phyloP scores from a whole-genome alignment of 2,113 vertebrate species.

The Ptilorrhoa leucosticta region DNA sequence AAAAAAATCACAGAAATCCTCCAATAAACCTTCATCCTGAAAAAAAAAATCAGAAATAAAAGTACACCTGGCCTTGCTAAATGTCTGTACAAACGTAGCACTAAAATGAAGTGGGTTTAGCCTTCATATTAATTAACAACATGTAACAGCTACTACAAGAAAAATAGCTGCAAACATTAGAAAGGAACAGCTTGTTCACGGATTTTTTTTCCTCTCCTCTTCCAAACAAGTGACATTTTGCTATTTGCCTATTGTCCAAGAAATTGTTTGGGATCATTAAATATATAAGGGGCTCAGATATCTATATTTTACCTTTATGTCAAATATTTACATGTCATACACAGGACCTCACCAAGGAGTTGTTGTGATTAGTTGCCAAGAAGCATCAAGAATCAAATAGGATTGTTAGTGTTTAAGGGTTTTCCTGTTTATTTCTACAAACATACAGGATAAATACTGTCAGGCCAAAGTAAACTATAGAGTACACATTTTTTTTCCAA shows the following conservation, averaged over 20 bases:
- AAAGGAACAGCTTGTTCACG: neutral
- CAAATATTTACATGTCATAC: conserved; percentile 79
- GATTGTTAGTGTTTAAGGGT: conserved; percentile 80
- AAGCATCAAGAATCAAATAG: conserved; percentile 75
- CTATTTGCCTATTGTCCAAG: conserved; percentile 51
- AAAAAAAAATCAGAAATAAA: neutral
- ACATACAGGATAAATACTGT: conserved; percentile 77
- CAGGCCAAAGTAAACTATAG: conserved; percentile 77
- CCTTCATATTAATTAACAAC: neutral
- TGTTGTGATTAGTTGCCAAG: conserved; percentile 78
- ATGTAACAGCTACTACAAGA: neutral
- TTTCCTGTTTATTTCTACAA: conserved; percentile 84
- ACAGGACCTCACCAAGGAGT: conserved; percentile 68
- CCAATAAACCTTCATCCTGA: neutral
- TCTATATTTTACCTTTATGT: conserved; percentile 74
- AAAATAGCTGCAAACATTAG: neutral
- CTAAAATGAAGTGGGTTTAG: neutral
- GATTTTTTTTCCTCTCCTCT: neutral
- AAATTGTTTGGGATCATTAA: conserved; percentile 57
- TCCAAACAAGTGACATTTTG: neutral
- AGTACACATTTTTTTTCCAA: conserved; percentile 63
- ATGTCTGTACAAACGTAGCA: neutral
- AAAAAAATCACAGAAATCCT: neutral
- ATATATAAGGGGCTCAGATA: conserved; percentile 60
- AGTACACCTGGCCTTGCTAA: neutral